phyloP scores from a whole-genome alignment of 2,113 vertebrate species.

The Corythornis cristatus region DNA sequence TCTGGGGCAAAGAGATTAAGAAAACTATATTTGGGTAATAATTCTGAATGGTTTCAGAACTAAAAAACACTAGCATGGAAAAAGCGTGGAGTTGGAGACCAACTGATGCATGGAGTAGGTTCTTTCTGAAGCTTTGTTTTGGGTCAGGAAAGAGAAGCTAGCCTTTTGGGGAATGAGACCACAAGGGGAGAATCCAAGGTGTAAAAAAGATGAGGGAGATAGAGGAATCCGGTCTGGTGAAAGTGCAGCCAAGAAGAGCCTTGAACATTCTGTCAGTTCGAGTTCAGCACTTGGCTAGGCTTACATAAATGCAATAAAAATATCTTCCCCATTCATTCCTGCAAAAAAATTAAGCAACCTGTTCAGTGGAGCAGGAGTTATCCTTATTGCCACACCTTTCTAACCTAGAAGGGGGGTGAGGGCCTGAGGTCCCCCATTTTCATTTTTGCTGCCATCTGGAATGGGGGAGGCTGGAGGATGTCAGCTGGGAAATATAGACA shows the following conservation, averaged over 20 bases:
- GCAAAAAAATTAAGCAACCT: neutral
- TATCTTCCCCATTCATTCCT: neutral
- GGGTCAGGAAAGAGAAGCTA: neutral
- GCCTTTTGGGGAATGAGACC: neutral
- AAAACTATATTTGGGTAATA: neutral
- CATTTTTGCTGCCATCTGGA: neutral
- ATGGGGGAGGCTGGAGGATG: neutral
- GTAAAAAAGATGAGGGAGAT: neutral
- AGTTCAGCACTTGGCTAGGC: neutral
- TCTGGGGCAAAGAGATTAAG: neutral
- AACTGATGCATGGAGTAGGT: neutral
- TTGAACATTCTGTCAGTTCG: neutral
- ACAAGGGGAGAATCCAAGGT: neutral
- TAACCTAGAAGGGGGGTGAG: neutral
- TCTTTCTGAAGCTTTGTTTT: neutral
- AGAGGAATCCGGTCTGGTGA: neutral
- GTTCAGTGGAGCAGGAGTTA: neutral
- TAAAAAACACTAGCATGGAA: neutral
- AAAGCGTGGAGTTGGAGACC: neutral
- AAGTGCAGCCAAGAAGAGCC: neutral
- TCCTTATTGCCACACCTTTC: neutral
- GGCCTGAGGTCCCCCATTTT: neutral
- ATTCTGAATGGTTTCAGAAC: neutral
- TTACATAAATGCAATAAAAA: neutral
- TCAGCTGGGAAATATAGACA: neutral